phyloP scores from a whole-genome alignment of 2,888 invertebrate species.

The Tholera decimalis region DNA sequence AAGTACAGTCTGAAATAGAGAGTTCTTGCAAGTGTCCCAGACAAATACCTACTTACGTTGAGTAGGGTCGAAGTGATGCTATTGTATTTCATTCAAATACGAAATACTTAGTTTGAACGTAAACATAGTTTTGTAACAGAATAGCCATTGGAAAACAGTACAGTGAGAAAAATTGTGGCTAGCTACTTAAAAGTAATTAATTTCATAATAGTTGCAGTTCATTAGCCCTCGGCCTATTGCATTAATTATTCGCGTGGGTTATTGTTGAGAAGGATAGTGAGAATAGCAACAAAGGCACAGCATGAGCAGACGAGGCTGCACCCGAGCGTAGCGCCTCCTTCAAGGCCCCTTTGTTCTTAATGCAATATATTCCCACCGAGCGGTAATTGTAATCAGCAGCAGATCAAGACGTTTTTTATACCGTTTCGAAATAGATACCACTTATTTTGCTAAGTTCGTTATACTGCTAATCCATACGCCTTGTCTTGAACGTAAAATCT shows the following conservation, averaged over 20 bases:
- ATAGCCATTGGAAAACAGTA: constrained; percentile 4
- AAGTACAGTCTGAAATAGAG: constrained; percentile 3
- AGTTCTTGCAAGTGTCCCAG: constrained; percentile 15
- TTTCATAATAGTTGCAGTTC: constrained; percentile 54
- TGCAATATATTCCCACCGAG: constrained; percentile 86
- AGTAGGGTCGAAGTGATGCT: constrained; percentile 5
- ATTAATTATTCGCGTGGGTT: constrained; percentile 64
- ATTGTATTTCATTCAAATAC: not conserved
- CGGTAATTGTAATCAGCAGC: constrained; percentile 83
- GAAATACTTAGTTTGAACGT: constrained; percentile 4
- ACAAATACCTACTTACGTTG: not conserved
- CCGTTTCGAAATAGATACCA: constrained; percentile 74
- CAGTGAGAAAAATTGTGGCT: constrained; percentile 34
- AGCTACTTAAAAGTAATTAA: constrained; percentile 50
- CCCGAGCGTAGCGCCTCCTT: constrained; percentile 77
- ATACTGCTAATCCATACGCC: constrained; percentile 26
- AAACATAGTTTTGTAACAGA: constrained; percentile 29
- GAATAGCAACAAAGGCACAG: constrained; percentile 66
- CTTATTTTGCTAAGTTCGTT: constrained; percentile 55
- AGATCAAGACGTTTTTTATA: constrained; percentile 81
- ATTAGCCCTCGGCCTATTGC: constrained; percentile 64
- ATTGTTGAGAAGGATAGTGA: constrained; percentile 67
- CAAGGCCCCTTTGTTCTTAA: constrained; percentile 86
- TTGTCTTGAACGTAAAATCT: constrained; percentile 20
- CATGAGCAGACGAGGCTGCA: constrained; percentile 71